Base-by-base conservation (phyloP, 2,797 vertebrate genomes). In the Xerus rutilus region DNA sequence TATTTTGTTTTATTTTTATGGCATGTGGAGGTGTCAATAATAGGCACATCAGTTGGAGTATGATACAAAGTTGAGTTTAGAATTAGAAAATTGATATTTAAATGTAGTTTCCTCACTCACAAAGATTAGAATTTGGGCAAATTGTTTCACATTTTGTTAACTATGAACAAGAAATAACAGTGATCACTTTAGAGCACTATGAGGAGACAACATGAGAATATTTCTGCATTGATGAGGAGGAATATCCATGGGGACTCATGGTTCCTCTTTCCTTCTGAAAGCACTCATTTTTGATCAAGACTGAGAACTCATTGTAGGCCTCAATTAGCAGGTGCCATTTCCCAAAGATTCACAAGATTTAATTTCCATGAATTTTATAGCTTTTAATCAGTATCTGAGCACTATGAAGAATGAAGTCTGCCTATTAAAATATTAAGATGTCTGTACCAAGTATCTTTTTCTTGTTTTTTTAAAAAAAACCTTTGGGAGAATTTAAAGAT, bases 51-150 rank as follows among this genome's bases (percentile, higher is more conserved):
- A 20, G 8, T 25, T 91, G 54, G 15, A 62, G 20, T 59, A 47
- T 43, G n/a, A 4, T 2, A 86, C 43, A 93, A 83, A 81, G 23
- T 52, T 94, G 57, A 13, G 79, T 57, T 49, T 54, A 20, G 54
- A 93, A 62, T 32, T 39, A 59, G 18, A 93, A 81, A 88, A 88
- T 23, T 91, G 79, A 87, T 2, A 65, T 72, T 82, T 82, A 94
- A 94, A 43, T 94, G 17, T 2, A 64, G 20, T 78, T 86, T 87
- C 84, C 39, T 8, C 52, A 57, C 2, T 65, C 35, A 82, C 1
- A 67, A 86, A 85, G 10, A 78, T 1, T 20, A 73, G 18, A 72
- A 59, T 10, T 95, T 78, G 20, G n/a, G 17, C 4, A 52, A 78
- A 20, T 79, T 18, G 30, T 10, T 89, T 73, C 47, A 7, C 15